These are phyloP conservation scores for Noctilio leporinus DNA, from an alignment of 2,113 vertebrate species.

Conservation along the genomic window DNA sequence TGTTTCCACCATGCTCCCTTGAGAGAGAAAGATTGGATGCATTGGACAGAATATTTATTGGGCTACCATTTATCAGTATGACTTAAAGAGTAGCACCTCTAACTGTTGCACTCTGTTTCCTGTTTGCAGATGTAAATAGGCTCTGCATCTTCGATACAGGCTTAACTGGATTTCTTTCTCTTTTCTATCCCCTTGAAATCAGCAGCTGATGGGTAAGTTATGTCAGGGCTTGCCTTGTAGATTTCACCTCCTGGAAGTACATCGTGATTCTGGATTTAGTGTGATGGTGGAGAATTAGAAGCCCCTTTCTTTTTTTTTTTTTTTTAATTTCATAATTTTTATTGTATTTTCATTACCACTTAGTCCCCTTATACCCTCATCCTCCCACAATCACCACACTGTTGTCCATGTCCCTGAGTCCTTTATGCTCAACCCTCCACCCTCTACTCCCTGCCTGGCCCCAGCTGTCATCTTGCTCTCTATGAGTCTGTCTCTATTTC, in stretches of 20 bases:
- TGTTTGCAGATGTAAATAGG: neutral
- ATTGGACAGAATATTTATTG: neutral
- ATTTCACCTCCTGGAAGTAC: neutral
- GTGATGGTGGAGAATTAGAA: neutral
- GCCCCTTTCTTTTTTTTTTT: too few relatives aligned
- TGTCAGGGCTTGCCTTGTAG: neutral
- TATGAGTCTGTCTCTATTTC: too few relatives aligned
- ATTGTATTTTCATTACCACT: too few relatives aligned
- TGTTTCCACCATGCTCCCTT: neutral
- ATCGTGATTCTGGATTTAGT: neutral
- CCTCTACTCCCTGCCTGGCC: too few relatives aligned
- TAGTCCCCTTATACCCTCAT: too few relatives aligned
- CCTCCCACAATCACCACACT: too few relatives aligned
- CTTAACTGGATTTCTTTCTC: neutral
- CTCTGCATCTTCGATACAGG: neutral
- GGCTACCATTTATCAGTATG: neutral
- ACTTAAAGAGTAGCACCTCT: neutral
- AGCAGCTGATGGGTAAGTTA: neutral
- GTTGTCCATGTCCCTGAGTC: too few relatives aligned
- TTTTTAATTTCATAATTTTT: too few relatives aligned
- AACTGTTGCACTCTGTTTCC: neutral
- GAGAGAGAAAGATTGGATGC: neutral
- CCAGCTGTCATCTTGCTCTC: too few relatives aligned
- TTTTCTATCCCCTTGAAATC: neutral
- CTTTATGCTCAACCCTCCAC: too few relatives aligned